phyloP scores from a whole-genome alignment of 2,888 invertebrate genomes.

The Cephus pygmeus region DNA sequence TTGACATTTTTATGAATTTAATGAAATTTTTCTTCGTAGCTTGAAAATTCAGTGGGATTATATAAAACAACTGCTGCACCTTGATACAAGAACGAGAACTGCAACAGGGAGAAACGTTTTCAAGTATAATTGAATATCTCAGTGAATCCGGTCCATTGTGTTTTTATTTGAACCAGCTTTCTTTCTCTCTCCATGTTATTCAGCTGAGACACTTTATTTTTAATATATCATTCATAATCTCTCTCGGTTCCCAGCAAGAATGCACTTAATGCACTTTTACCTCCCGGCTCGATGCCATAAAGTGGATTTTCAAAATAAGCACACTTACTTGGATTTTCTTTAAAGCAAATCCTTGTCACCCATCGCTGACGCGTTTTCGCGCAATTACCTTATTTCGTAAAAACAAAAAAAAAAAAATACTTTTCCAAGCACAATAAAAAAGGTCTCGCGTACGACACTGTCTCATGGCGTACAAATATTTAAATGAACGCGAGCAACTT shows the following conservation, averaged over 20 bases:
- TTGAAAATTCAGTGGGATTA: neutral
- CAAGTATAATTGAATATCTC: neutral
- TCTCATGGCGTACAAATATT: neutral
- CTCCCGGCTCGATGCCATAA: neutral
- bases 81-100: neutral
- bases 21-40: neutral
- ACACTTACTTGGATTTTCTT: neutral
- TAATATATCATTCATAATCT: neutral
- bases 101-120: neutral
- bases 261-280: neutral
- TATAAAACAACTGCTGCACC: neutral
- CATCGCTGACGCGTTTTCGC: neutral
- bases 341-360: neutral
- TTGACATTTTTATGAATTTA: neutral
- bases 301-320: neutral
- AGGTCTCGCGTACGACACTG: neutral
- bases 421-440: neutral
- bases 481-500: neutral
- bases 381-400: neutral
- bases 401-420: neutral
- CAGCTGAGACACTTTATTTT: neutral
- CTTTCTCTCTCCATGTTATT: neutral
- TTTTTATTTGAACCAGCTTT: neutral
- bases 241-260: neutral
- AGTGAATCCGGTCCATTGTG: neutral